phyloP scores from a whole-genome alignment of 2,113 vertebrate species.

The Oreochromis tanganicae region DNA sequence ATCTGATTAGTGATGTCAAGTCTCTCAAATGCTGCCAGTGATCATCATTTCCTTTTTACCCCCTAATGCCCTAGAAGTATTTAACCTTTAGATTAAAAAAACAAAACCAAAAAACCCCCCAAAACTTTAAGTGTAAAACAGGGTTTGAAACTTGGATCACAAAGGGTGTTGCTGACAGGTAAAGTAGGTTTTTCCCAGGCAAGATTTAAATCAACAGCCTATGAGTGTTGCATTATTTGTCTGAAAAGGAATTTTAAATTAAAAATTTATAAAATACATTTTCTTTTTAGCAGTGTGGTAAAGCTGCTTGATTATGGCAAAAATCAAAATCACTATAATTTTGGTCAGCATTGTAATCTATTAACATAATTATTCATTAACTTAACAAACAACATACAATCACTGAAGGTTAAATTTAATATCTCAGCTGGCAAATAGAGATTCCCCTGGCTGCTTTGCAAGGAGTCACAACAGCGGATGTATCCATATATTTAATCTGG shows the following conservation, averaged over 20 bases:
- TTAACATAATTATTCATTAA: neutral
- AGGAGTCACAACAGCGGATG: neutral
- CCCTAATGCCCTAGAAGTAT: neutral
- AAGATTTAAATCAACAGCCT: neutral
- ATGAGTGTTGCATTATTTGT: neutral
- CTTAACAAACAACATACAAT: neutral
- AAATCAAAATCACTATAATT: neutral
- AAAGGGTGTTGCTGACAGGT: neutral
- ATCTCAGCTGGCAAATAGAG: neutral
- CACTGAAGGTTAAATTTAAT: neutral
- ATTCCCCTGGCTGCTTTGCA: neutral
- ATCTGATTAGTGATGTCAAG: neutral
- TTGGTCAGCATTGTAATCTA: neutral
- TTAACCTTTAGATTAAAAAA: neutral
- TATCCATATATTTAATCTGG: neutral
- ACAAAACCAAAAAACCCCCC: accelerated
- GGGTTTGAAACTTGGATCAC: neutral
- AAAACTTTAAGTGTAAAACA: neutral
- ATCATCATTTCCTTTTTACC: neutral
- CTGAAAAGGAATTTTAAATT: neutral
- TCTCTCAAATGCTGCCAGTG: neutral
- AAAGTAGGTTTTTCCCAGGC: neutral
- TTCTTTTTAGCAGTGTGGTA: neutral
- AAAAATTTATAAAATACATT: neutral
- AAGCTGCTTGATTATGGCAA: neutral